phyloP scores from a whole-genome alignment of 1,140 invertebrate species.

The Wiebesia pumilae region DNA sequence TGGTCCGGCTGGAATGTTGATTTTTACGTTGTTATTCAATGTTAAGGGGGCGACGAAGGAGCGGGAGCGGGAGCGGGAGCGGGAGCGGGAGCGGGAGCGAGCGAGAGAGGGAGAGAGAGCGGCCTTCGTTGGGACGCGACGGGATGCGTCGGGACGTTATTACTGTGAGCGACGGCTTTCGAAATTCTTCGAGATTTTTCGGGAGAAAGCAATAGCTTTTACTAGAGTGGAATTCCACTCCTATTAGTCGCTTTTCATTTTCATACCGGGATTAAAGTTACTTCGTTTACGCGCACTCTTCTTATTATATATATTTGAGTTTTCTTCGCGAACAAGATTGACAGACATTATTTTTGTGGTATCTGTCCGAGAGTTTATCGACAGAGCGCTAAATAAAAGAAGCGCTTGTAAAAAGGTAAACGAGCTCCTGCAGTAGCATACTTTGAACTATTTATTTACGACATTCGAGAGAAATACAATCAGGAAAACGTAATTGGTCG shows the following conservation, averaged over 20 bases:
- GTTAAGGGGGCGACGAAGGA: conserved; percentile 30
- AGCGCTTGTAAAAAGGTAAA: too few species aligned
- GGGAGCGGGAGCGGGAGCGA: background rate
- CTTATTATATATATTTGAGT: background rate
- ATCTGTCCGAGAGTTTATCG: too few species aligned
- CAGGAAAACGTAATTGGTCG: too few species aligned
- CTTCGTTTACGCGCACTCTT: background rate
- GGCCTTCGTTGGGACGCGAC: background rate
- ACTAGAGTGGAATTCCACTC: background rate
- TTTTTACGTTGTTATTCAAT: conserved; percentile 54
- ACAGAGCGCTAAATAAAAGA: too few species aligned
- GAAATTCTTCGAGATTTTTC: conserved; percentile 15
- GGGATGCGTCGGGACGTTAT: background rate
- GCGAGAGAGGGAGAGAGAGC: background rate
- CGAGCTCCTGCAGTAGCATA: too few species aligned
- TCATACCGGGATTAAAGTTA: background rate
- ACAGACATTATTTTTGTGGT: background rate
- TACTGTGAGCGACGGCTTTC: background rate
- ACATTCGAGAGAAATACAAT: too few species aligned
- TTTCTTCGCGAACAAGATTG: background rate
- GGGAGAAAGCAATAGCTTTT: background rate
- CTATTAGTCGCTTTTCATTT: background rate
- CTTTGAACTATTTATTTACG: too few species aligned
- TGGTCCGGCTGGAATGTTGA: conserved; percentile 53
- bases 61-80: background rate